Conservation (phyloP, 2,797 vertebrate genomes). For the Enteromius thamalakanensis region DNA sequence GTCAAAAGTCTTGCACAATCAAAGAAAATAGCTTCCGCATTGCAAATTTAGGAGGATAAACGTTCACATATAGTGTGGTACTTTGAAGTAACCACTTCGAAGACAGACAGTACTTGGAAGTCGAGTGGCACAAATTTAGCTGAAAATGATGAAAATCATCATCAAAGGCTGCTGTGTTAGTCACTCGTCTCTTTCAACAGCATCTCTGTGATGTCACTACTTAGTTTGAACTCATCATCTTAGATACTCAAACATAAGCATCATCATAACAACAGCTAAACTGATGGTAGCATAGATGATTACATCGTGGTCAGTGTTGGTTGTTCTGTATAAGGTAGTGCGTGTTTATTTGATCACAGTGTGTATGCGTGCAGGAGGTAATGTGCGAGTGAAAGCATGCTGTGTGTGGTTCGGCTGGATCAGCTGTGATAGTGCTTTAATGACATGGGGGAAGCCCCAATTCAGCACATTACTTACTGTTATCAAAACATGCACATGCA, state of each 20-base stretch:
- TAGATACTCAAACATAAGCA: conserved; percentile 5
- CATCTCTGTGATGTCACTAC: conserved; percentile 6
- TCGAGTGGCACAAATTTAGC: not conserved
- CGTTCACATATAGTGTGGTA: not conserved
- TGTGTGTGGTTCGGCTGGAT: conserved; percentile 25
- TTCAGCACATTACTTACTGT: conserved; percentile 34
- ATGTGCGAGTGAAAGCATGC: not conserved
- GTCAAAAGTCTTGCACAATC: not conserved
- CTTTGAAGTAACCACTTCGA: not conserved
- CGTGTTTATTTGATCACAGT: not conserved
- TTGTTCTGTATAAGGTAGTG: not conserved
- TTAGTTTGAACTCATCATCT: conserved; percentile 1
- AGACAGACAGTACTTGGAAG: not conserved
- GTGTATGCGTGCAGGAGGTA: conserved; percentile 2
- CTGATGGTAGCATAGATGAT: not conserved
- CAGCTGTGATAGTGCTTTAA: conserved; percentile 41
- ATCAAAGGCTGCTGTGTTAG: conserved; percentile 20
- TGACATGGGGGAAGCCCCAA: conserved; percentile 17
- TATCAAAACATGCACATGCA: conserved; percentile 26
- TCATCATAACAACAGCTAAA: conserved; percentile 3
- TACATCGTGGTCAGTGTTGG: not conserved
- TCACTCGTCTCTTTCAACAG: conserved; percentile 24
- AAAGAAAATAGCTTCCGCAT: not conserved
- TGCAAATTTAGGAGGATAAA: not conserved
- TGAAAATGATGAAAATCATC: conserved; percentile 26